Base-by-base conservation (phyloP, 2,888 invertebrate species). In the Cataglyphis rosenhaueri region DNA sequence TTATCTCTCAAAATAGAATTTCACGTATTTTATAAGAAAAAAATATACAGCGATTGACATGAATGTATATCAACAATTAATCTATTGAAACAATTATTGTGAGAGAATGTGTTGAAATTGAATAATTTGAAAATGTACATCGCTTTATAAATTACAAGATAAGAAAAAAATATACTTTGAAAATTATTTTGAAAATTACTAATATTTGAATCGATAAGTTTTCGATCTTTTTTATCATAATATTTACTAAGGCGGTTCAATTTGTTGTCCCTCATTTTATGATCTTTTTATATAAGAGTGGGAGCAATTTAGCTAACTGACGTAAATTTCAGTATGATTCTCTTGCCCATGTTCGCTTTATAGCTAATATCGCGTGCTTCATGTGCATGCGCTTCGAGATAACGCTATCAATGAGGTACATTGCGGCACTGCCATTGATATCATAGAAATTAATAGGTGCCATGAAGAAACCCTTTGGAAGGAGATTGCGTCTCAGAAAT, bases 381-480 rank as follows among this genome's bases (percentile, higher is more conserved):
- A 66, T n/a, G 66, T 76, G 76, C 76, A 76, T 76, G 76, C 66
- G 55, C 66, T 35, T 21, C 55, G 15, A 65, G 76, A 66, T 66
- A 76, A 65, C 52, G 76, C 25, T 76, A 76, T 76, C 76, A 66
- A 65, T 76, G 65, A 66, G 52, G 29, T 76, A 65, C 52, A 76
- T 76, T 76, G 65, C 75, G 35, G 65, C 8, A 64, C 48, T 61
- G 62, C 62, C 62, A 75, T 75, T 76, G 65, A 76, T 76, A 76
- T 65, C 65, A 65, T 76, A 76, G 66, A 76, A 76, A 76, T 76
- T 76, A 76, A 55, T 76, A 76, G 76, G 65, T 76, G 52, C 76
- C 65, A 65, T 52, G 38, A 38, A 55, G 38, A 32, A 52, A 66
- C 21, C 32, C 48, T 62, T 76, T 55, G 55, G 55, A 66, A 52